Evolutionary conservation across 2,113 vertebrate species (phyloP), one percentile per base, ranked within the genome.

Genomic region (Mustelus asterias): DNA sequence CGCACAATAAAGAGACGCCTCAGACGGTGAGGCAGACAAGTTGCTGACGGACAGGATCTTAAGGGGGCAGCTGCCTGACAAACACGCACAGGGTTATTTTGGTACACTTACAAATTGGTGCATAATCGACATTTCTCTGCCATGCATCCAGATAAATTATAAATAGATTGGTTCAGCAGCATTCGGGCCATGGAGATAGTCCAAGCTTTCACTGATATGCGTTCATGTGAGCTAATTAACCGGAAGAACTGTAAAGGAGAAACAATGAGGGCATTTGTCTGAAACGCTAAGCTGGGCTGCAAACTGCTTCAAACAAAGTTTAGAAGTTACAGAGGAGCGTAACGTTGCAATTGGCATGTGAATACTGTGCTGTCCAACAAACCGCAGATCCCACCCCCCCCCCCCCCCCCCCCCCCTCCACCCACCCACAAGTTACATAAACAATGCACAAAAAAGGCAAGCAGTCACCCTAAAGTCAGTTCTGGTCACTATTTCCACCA

Each of bases 131-230:
- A 93, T 65, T 65, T 67, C 89, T 93, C 37, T 37, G 16, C 60
- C 14, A 33, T 11, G 33, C 8, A 8, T 22, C 89, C 89, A 93
- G 60, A 93, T n/a, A 67, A 63, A 37, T 93, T n/a, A 93, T n/a
- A 90, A 83, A 90, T 90, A 90, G 88, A 90, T 90, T 29, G 2
- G 88, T 58, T 60, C 48, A 63, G 88, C 89, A 93, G 33, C 60
- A 65, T 22, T 93, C 60, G n/a, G 58, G 60, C 58, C 9, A 65
- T n/a, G 16, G 89, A 44, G 60, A 65, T n/a, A 93, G 14, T 65
- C 14, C 54, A 58, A 63, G 26, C 29, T 90, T 58, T 65, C 5
- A 92, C 89, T 65, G 89, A 18, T 67, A 26, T n/a, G 88, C 26
- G 6, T 63, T 33, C 29, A 93, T 63, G 89, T 93, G 29, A 93